These are phyloP conservation scores for Lagria hirta DNA, from an alignment of 2,888 invertebrate species.

Conservation along the genomic window DNA sequence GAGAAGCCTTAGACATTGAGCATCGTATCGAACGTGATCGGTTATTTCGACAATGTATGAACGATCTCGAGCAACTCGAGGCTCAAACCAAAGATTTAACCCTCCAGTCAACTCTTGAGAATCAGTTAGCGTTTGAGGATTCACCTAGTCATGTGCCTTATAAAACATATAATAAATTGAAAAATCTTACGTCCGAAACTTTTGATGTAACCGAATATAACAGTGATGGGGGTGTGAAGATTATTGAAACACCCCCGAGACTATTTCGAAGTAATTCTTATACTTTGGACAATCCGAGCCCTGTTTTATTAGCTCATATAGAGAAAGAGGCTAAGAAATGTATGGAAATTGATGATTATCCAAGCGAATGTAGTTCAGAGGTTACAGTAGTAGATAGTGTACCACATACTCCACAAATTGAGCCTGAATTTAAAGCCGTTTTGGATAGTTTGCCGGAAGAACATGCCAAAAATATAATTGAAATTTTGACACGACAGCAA, in stretches of 20 bases:
- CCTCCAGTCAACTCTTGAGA: constrained; percentile 30
- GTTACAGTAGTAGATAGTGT: constrained; percentile 12
- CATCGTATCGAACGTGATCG: constrained; percentile 57
- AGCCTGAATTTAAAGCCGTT: constrained; percentile 33
- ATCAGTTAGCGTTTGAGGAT: constrained; percentile 21
- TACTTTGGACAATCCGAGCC: constrained; percentile 75
- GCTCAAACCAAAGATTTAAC: constrained; percentile 25
- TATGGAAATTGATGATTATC: constrained; percentile 6
- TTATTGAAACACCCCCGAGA: constrained; percentile 42
- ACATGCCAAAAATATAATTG: constrained; percentile 37
- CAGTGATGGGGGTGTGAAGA: constrained; percentile 35
- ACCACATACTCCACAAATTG: background rate
- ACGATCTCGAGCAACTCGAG: constrained; percentile 33
- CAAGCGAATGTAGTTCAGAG: constrained; percentile 1
- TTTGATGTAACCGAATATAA: constrained; percentile 43
- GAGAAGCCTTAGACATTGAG: constrained; percentile 67
- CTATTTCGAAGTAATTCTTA: constrained; percentile 76
- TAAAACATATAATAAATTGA: constrained; percentile 16
- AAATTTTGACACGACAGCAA: constrained; percentile 41
- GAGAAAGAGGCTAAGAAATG: constrained; percentile 48
- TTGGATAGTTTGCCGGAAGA: constrained; percentile 33
- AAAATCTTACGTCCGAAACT: constrained; percentile 42
- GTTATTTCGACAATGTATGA: constrained; percentile 48
- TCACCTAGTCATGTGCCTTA: constrained; percentile 16
- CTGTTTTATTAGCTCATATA: constrained; percentile 67